These are phyloP conservation scores for Lepisosteus osseus DNA, from an alignment of 2,113 vertebrate genomes.

Conservation along the genomic window DNA sequence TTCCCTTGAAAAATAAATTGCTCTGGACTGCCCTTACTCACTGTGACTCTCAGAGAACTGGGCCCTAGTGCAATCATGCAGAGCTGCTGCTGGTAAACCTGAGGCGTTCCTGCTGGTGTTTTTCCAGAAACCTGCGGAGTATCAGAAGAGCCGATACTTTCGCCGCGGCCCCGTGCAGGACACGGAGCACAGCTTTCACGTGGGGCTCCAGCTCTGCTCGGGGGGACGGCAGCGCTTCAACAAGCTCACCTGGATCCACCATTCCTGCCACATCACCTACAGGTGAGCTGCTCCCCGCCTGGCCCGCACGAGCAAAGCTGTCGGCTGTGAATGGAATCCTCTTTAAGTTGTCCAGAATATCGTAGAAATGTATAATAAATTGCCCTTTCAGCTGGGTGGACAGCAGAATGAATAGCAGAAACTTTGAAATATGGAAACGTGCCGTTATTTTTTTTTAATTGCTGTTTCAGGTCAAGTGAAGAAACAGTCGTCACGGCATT, in stretches of 20 bases:
- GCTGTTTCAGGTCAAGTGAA: slow-evolving; percentile 75
- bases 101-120: slow-evolving; percentile 10
- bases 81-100: neutral
- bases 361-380: neutral
- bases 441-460: slow-evolving; percentile 17
- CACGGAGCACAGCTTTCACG: slow-evolving; percentile 88
- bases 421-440: neutral
- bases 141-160: slow-evolving; percentile 85
- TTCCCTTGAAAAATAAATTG: too few species aligned
- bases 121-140: slow-evolving; percentile 80
- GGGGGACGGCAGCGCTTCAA: slow-evolving; percentile 88
- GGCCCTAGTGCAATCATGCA: too few species aligned
- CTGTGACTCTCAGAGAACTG: too few species aligned
- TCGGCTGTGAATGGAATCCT: too few species aligned
- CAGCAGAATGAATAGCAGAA: neutral
- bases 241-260: slow-evolving; percentile 95
- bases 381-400: neutral
- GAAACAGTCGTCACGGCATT: slow-evolving; percentile 90
- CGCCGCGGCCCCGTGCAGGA: slow-evolving; percentile 82
- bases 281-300: slow-evolving; percentile 63
- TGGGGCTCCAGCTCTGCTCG: slow-evolving; percentile 87
- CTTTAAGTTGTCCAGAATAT: too few species aligned
- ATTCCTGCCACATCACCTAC: slow-evolving; percentile 92
- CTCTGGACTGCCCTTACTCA: too few species aligned
- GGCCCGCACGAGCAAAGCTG: too few species aligned